Evolutionary conservation across 1,140 invertebrate species (phyloP), one percentile per base, ranked within the genome.

Genomic region (Ctenoplectra terminalis): DNA sequence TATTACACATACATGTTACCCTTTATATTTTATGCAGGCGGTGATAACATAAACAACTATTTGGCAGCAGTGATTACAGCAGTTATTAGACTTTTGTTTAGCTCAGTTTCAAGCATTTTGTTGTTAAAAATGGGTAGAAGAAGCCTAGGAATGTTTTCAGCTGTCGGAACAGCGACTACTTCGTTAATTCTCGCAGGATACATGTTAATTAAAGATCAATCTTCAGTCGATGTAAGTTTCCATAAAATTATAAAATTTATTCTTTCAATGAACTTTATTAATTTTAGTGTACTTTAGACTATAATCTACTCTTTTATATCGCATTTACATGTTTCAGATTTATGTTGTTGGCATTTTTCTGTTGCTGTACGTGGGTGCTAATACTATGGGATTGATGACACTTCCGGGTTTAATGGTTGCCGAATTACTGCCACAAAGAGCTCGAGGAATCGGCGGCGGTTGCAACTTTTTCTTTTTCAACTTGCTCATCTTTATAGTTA

Each of bases 391-490:
- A n/a, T 94, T 97, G 61, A 95, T 97, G 94, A 93, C 95, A 11
- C 93, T 97, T 58, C 96, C 96, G 0, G 95, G 95, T 34, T 94
- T 97, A 29, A 96, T 97, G 95, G 94, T 96, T 23, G 96, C 96
- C 0, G 96, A 97, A 91, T 92, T 97, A 6, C 94, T 96, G 3
- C 96, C 96, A 11, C 95, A 95, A 1, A 95, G 95, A 89, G 95
- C 96, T 3, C 93, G 96, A 23, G 95, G 95, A 3, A 93, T 96
- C 17, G 95, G 95, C 29, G 96, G 96, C 3, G 96, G 96, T 6
- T 95, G 95, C 66, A 95, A 96, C n/a, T 97, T 96, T 89, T 96
- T 95, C 82, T 89, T 96, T 0, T 96, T 96, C 91, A 96, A 96
- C 90, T 89, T 95, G 0, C 90, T 95, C 2, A 88, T 96, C 0